These are phyloP conservation scores for Amia ocellicauda DNA, from an alignment of 2,113 vertebrate genomes.

Conservation along the genomic window DNA sequence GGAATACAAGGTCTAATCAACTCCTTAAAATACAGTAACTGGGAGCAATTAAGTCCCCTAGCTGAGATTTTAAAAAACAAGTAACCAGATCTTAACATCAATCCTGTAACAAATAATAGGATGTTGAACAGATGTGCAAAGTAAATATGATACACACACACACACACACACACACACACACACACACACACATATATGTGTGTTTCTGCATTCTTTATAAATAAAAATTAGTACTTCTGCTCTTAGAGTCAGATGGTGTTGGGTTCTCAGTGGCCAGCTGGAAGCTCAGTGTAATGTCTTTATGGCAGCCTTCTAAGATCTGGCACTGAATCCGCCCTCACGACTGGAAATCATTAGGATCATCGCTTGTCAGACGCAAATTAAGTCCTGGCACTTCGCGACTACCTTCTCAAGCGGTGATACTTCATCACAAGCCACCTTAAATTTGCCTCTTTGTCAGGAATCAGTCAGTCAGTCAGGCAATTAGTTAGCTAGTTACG, in stretches of 20 bases:
- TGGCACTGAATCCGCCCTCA: slow-evolving; percentile 49
- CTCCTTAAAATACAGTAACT: slow-evolving; percentile 63
- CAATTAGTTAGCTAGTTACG: slow-evolving; percentile 17
- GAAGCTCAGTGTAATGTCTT: slow-evolving; percentile 13
- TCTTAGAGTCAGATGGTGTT: neutral
- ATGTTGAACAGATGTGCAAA: slow-evolving; percentile 53
- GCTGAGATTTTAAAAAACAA: slow-evolving; percentile 54
- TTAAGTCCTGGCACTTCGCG: slow-evolving; percentile 61
- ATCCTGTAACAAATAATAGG: slow-evolving; percentile 62
- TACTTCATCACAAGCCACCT: slow-evolving; percentile 64
- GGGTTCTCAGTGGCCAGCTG: neutral
- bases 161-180: slow-evolving; percentile 30
- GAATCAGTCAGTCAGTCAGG: slow-evolving; percentile 42
- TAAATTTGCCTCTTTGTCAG: slow-evolving; percentile 59
- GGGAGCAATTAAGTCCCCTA: slow-evolving; percentile 63
- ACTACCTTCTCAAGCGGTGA: slow-evolving; percentile 58
- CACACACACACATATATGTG: neutral
- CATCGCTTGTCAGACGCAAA: slow-evolving; percentile 62
- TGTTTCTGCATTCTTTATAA: neutral
- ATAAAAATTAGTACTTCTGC: neutral
- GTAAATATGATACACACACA: slow-evolving; percentile 51
- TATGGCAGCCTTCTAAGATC: slow-evolving; percentile 38
- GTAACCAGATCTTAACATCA: slow-evolving; percentile 69
- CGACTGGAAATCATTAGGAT: slow-evolving; percentile 67
- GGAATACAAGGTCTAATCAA: slow-evolving; percentile 69